Evolutionary conservation across 2,888 invertebrate genomes (phyloP).

Genomic region (Mythimna vitellina): DNA sequence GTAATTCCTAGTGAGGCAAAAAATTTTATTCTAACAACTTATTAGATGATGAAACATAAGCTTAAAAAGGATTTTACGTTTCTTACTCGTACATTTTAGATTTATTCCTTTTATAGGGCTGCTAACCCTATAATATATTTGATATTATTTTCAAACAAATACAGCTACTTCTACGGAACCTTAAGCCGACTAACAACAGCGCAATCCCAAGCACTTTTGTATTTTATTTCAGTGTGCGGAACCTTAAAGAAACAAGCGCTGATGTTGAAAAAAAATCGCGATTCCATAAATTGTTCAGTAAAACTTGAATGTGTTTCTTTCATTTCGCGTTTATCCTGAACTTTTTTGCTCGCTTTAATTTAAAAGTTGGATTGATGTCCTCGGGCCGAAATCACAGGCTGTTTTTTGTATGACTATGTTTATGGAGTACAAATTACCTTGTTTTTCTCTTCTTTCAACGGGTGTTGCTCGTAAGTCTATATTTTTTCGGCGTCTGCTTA

Average conservation of each 20-base stretch:
- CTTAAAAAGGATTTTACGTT: too few relatives aligned
- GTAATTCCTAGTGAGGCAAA: too few relatives aligned
- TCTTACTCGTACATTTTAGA: too few relatives aligned
- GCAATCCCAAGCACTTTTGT: not conserved
- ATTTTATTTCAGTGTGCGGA: not conserved
- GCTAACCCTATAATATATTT: too few relatives aligned
- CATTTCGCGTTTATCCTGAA: conserved; percentile 71
- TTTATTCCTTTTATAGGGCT: too few relatives aligned
- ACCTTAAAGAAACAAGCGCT: conserved; percentile 28
- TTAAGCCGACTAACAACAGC: too few relatives aligned
- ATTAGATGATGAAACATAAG: too few relatives aligned
- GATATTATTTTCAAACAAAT: too few relatives aligned
- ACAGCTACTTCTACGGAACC: too few relatives aligned
- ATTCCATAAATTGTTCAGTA: conserved; percentile 65
- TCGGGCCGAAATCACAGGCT: conserved; percentile 67
- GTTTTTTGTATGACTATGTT: conserved; percentile 70
- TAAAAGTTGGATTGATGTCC: conserved; percentile 87
- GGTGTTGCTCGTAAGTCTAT: conserved; percentile 13
- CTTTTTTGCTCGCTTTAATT: conserved; percentile 84
- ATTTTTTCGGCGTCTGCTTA: conserved; percentile 22
- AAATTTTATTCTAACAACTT: too few relatives aligned
- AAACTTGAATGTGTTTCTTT: conserved; percentile 71
- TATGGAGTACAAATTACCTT: conserved; percentile 69
- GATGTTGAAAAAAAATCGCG: conserved; percentile 43
- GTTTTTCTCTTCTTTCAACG: conserved; percentile 44